Evolutionary conservation across 1,140 invertebrate species (phyloP).

Genomic region (Phocides pigmalion): DNA sequence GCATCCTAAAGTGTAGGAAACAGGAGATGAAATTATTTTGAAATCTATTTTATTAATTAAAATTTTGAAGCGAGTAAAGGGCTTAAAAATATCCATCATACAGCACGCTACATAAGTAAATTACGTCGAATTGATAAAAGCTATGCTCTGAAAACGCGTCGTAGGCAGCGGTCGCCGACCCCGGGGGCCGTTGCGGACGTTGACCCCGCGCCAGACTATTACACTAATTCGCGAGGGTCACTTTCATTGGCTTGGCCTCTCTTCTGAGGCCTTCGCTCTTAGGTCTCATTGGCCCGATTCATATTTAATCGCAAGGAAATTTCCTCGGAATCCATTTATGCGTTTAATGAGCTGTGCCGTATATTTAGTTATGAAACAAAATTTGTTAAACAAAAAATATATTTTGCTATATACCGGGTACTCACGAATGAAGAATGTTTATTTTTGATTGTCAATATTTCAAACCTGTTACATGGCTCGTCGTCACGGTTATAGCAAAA

Average conservation of each 20-base stretch:
- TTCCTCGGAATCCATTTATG: too few species aligned
- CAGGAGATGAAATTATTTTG: too few species aligned
- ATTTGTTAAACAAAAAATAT: too few species aligned
- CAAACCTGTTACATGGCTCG: too few species aligned
- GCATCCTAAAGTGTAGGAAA: neutral
- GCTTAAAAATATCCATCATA: slow-evolving; percentile 4
- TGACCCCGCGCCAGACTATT: slow-evolving; percentile 34
- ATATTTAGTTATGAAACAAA: too few species aligned
- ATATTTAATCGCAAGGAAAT: neutral
- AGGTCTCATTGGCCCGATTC: slow-evolving; percentile 5
- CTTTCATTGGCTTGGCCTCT: slow-evolving; percentile 25
- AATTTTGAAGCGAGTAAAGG: too few species aligned
- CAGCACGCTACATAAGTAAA: neutral
- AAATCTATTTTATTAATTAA: too few species aligned
- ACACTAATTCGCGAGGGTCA: slow-evolving; percentile 35
- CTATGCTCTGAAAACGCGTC: slow-evolving; percentile 32
- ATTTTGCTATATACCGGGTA: too few species aligned
- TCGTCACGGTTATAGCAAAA: too few species aligned
- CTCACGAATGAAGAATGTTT: too few species aligned
- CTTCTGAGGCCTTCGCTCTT: slow-evolving; percentile 4
- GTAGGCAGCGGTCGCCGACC: slow-evolving; percentile 24
- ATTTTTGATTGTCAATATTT: too few species aligned
- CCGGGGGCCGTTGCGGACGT: slow-evolving; percentile 28
- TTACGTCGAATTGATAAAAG: slow-evolving; percentile 31
- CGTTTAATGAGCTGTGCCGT: too few species aligned